These are phyloP conservation scores for Allygus modestus DNA, from an alignment of 2,888 invertebrate species.

Conservation along the genomic window DNA sequence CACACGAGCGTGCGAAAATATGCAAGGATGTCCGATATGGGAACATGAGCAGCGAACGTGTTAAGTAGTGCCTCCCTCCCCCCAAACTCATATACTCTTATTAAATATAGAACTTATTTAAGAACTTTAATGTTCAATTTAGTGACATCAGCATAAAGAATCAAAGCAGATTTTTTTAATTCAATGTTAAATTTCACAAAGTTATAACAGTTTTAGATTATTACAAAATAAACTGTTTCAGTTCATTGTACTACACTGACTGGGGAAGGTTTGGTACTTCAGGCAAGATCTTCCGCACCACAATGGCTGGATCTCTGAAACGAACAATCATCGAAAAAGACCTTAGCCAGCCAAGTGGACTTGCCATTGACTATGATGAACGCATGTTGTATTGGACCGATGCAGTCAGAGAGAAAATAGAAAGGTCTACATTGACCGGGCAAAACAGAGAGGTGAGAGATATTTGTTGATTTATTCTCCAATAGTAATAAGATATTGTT, in stretches of 20 bases:
- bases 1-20: too few relatives aligned
- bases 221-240: constrained; percentile 57
- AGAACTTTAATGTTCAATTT: too few relatives aligned
- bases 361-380: constrained; percentile 97
- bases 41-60: too few relatives aligned
- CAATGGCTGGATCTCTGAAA: constrained; percentile 97
- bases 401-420: constrained; percentile 96
- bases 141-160: too few relatives aligned
- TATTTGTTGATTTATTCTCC: not conserved
- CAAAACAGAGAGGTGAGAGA: constrained; percentile 83
- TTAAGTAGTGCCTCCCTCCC: too few relatives aligned
- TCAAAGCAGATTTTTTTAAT: too few relatives aligned
- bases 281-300: constrained; percentile 95
- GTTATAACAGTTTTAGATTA: not conserved
- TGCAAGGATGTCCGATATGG: too few relatives aligned
- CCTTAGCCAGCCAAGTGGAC: constrained; percentile 95
- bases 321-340: constrained; percentile 93
- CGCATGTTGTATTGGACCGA: constrained; percentile 98
- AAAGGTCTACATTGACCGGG: constrained; percentile 93
- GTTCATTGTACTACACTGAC: constrained; percentile 95
- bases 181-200: too few relatives aligned
- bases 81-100: too few relatives aligned
- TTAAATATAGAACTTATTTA: too few relatives aligned
- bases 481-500: too few relatives aligned
- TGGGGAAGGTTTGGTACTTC: constrained; percentile 96